Evolutionary conservation across 2,113 vertebrate genomes (phyloP).

Genomic region (Neodon shergylaensis): DNA sequence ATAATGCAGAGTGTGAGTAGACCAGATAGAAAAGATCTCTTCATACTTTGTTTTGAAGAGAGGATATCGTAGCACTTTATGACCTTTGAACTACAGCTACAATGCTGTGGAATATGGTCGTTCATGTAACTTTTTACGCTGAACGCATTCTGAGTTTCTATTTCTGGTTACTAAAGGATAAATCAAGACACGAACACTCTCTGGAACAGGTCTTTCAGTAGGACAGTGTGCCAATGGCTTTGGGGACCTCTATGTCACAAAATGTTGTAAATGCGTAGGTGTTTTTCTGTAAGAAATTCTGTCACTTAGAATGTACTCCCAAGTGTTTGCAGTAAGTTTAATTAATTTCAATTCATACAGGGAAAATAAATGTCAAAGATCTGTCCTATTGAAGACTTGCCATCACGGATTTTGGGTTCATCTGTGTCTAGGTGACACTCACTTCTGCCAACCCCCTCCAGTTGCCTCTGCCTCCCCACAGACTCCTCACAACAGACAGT

Average conservation of each 20-base stretch:
- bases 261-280: neutral
- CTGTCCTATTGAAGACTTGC: neutral
- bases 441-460: neutral
- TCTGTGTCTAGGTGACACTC: neutral
- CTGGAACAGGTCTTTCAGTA: neutral
- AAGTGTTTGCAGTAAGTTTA: neutral
- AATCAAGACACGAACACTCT: neutral
- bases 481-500: neutral
- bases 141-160: neutral
- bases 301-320: neutral
- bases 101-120: slow-evolving; percentile 3
- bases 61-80: neutral
- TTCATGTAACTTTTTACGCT: too few species aligned
- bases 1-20: neutral
- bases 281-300: slow-evolving; percentile 11
- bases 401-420: neutral
- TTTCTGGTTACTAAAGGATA: neutral
- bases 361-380: neutral
- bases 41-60: neutral
- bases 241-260: neutral
- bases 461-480: neutral
- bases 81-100: neutral
- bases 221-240: neutral
- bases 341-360: neutral
- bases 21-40: neutral